Conservation (phyloP, 2,888 invertebrate species). For the Cephus sareptanus region DNA sequence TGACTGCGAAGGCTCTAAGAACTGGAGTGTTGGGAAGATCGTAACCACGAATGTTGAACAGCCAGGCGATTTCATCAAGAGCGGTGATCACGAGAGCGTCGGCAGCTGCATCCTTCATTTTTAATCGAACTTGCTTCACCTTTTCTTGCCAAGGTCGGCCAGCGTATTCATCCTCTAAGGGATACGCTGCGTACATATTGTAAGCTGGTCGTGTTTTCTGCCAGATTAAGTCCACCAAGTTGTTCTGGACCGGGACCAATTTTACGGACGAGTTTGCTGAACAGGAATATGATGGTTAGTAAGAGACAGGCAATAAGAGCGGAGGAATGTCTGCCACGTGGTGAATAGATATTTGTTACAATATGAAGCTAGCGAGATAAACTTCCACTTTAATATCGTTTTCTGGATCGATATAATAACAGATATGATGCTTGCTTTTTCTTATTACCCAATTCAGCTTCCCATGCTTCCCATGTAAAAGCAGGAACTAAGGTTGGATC, state of each 20-base stretch:
- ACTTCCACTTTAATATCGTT: background rate
- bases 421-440: background rate
- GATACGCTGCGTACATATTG: conserved; percentile 71
- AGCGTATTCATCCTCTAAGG: conserved; percentile 70
- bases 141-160: conserved; percentile 83
- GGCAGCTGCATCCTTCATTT: conserved; percentile 72
- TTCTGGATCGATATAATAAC: background rate
- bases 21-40: conserved; percentile 87
- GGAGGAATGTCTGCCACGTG: background rate
- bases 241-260: conserved; percentile 72
- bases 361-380: background rate
- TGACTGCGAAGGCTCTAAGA: conserved; percentile 79
- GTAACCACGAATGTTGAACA: conserved; percentile 87
- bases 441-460: conserved; percentile 67
- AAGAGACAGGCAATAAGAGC: background rate
- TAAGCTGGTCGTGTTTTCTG: conserved; percentile 71
- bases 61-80: conserved; percentile 89
- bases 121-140: conserved; percentile 74
- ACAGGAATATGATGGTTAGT: conserved; percentile 3
- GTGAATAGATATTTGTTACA: background rate
- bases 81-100: conserved; percentile 88
- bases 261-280: conserved; percentile 66
- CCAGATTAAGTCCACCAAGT: conserved; percentile 86
- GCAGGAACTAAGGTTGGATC: conserved; percentile 81
- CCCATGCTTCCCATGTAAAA: conserved; percentile 73